Evolutionary conservation across 2,113 vertebrate species (phyloP).

Genomic region (Platysteira castanea): DNA sequence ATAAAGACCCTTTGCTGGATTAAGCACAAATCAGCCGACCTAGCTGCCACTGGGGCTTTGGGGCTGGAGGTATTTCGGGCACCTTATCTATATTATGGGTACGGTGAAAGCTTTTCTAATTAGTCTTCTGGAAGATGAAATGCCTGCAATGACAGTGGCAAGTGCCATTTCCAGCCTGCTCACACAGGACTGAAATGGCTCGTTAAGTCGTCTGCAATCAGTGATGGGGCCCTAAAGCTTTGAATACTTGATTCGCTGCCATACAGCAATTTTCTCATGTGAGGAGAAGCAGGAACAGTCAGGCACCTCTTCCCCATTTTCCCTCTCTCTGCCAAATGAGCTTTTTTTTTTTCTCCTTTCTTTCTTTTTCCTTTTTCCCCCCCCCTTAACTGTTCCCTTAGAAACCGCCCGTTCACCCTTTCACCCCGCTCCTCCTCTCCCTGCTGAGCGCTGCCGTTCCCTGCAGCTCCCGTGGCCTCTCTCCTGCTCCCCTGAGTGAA

Average conservation of each 20-base stretch:
- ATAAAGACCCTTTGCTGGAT: not conserved
- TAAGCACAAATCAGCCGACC: not conserved
- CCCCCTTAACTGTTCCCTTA: not conserved
- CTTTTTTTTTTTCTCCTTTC: not conserved
- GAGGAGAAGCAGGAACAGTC: not conserved
- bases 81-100: not conserved
- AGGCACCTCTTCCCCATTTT: constrained; percentile 28
- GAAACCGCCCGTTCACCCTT: constrained; percentile 12
- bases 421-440: not conserved
- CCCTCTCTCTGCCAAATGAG: not conserved
- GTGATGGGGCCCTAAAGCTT: not conserved
- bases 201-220: constrained; percentile 1
- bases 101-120: not conserved
- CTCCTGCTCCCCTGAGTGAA: not conserved
- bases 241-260: not conserved
- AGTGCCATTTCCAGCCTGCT: not conserved
- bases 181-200: not conserved
- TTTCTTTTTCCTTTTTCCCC: rapidly evolving
- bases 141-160: not conserved
- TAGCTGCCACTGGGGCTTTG: not conserved
- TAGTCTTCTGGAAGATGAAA: not conserved
- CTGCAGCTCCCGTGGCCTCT: not conserved
- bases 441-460: not conserved
- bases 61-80: not conserved
- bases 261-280: constrained; percentile 8